Conservation (phyloP, 1,140 invertebrate species). For the Sycophaga agraensis region DNA sequence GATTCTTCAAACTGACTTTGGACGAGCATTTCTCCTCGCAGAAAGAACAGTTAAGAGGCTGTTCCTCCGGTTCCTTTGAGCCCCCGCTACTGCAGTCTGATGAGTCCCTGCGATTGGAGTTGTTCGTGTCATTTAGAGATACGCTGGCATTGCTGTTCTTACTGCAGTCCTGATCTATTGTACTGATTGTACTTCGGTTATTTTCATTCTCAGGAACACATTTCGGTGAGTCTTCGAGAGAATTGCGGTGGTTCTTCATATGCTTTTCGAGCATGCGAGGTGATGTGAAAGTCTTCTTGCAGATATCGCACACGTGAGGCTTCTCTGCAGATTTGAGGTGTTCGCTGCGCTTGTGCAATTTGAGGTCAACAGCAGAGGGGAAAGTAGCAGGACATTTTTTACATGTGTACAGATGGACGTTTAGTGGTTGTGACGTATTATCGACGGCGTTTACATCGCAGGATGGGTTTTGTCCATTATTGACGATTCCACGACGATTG, state of each 20-base stretch:
- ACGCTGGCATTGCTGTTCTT: not conserved
- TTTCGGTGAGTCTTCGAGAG: not conserved
- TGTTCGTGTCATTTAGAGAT: not conserved
- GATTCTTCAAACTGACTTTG: slow-evolving; percentile 29
- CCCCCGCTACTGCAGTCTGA: slow-evolving; percentile 15
- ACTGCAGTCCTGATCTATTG: not conserved
- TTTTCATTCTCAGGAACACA: not conserved
- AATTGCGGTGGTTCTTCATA: slow-evolving; percentile 1
- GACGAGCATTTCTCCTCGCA: slow-evolving; percentile 31
- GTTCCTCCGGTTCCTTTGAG: slow-evolving; percentile 14
- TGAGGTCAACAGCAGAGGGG: slow-evolving; percentile 1
- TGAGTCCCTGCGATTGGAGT: slow-evolving; percentile 8
- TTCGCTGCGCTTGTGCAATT: slow-evolving; percentile 3
- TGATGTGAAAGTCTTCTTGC: slow-evolving; percentile 5
- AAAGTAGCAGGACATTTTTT: slow-evolving; percentile 3
- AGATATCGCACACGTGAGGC: slow-evolving; percentile 1
- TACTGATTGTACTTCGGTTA: not conserved
- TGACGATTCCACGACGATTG: not conserved
- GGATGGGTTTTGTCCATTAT: not conserved
- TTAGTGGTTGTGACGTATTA: not conserved
- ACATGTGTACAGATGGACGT: not conserved
- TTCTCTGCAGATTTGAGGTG: not conserved
- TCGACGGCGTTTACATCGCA: not conserved
- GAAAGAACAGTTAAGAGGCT: slow-evolving; percentile 25
- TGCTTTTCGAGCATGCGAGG: slow-evolving; percentile 21